A percentile compares a stretch with the other conserved stretches of the same genome.
Evolutionary conservation across 2,113 vertebrate genomes (phyloP).

Genomic region (Procavia capensis): DNA sequence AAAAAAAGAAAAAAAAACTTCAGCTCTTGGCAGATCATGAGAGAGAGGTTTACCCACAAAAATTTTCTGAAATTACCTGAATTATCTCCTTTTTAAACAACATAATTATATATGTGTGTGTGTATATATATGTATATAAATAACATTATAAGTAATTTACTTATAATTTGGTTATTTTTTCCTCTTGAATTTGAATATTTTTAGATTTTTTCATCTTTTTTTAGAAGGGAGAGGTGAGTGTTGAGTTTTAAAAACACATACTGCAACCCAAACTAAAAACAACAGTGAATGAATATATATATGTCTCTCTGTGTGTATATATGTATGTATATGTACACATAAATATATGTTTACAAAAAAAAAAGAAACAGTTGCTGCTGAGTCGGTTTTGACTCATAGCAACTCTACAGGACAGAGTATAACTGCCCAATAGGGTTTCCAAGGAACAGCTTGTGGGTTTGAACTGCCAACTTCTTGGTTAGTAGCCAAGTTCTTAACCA

Average conservation of each 20-base stretch:
- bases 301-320: not conserved
- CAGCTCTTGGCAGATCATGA: conserved; percentile 59
- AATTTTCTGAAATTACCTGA: conserved; percentile 70
- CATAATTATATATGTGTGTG: conserved; percentile 52
- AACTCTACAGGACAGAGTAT: no score
- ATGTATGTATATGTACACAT: no score
- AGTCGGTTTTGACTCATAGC: no score
- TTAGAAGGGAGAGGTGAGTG: conserved; percentile 30
- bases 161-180: conserved; percentile 66
- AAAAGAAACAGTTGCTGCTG: not conserved
- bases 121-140: conserved; percentile 1
- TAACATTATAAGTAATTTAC: conserved; percentile 57
- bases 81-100: conserved; percentile 56
- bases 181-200: conserved; percentile 13
- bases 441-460: no score
- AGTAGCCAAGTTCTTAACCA: no score
- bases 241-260: conserved; percentile 53
- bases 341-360: conserved; percentile 41
- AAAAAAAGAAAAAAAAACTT: conserved; percentile 1
- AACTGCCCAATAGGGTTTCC: no score
- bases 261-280: conserved; percentile 3
- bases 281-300: not conserved
- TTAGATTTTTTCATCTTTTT: not conserved
- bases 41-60: conserved; percentile 58
- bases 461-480: no score